Evolutionary conservation across 2,113 vertebrate genomes (phyloP).

Genomic region (Tupaia tana): DNA sequence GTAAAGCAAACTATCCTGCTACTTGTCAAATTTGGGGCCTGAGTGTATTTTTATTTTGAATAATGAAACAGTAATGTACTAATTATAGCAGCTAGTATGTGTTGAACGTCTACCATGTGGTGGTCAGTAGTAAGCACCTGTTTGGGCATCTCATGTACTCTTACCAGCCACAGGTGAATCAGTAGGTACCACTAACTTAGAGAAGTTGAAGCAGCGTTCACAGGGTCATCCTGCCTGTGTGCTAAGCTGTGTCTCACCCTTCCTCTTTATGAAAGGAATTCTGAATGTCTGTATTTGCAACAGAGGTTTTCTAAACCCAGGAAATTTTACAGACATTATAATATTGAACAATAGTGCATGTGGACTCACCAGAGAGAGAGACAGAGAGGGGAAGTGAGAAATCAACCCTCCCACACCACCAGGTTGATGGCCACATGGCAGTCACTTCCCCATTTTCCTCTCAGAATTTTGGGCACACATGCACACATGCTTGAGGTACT

Average conservation of each 20-base stretch:
- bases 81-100: rapidly evolving
- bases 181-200: rapidly evolving
- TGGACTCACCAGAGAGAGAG: too few species aligned
- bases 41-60: background rate
- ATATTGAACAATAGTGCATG: background rate
- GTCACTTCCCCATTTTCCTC: too few species aligned
- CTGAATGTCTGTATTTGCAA: background rate
- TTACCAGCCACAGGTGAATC: background rate
- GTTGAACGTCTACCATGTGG: background rate
- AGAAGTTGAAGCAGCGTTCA: too few species aligned
- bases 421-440: too few species aligned
- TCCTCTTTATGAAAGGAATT: background rate
- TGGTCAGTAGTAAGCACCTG: background rate
- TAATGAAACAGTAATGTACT: background rate
- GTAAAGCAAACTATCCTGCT: background rate
- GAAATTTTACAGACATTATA: background rate
- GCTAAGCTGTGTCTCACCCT: rapidly evolving
- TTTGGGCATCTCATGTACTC: rapidly evolving
- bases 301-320: background rate
- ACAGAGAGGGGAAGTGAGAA: too few species aligned
- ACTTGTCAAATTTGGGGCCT: background rate
- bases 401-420: too few species aligned
- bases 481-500: too few species aligned
- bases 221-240: too few species aligned
- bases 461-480: too few species aligned